Percentiles rank a stretch among this genome's conserved stretches.
phyloP scores from a whole-genome alignment of 2,888 invertebrate species.

The Mantis religiosa region DNA sequence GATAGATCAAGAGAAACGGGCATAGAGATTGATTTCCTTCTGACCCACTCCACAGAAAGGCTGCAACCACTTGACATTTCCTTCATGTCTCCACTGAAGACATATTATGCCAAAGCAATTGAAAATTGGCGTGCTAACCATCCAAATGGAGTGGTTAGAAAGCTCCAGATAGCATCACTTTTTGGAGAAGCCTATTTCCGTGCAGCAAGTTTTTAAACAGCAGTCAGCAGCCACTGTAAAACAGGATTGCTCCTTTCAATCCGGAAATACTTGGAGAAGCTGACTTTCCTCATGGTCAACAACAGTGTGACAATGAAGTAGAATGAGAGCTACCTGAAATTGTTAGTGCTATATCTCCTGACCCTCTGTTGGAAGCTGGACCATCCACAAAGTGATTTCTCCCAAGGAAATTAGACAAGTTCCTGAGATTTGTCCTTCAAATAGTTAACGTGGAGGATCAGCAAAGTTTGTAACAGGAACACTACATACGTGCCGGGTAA shows the following conservation, averaged over 20 bases:
- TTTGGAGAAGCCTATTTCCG: constrained; percentile 4
- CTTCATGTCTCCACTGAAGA: constrained; percentile 19
- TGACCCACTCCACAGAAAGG: neutral
- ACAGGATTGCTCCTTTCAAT: neutral
- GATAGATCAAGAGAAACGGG: constrained; percentile 23
- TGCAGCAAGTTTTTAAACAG: neutral
- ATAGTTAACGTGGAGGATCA: no score
- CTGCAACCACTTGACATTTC: neutral
- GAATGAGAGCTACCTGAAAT: no score
- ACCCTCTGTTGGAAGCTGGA: no score
- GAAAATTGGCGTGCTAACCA: neutral
- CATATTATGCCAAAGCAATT: neutral
- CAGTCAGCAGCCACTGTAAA: neutral
- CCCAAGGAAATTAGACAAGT: no score
- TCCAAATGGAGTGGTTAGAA: neutral
- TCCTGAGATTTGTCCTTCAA: no score
- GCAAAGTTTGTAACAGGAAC: no score
- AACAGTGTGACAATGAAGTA: no score
- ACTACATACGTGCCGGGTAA: no score
- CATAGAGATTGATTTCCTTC: neutral
- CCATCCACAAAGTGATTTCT: no score
- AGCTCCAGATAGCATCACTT: neutral
- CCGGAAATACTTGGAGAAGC: no score
- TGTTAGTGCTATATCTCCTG: no score
- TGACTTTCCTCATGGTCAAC: no score